These are phyloP conservation scores for Globodera rostochiensis DNA, from an alignment of 1,140 invertebrate genomes.

Conservation along the genomic window DNA sequence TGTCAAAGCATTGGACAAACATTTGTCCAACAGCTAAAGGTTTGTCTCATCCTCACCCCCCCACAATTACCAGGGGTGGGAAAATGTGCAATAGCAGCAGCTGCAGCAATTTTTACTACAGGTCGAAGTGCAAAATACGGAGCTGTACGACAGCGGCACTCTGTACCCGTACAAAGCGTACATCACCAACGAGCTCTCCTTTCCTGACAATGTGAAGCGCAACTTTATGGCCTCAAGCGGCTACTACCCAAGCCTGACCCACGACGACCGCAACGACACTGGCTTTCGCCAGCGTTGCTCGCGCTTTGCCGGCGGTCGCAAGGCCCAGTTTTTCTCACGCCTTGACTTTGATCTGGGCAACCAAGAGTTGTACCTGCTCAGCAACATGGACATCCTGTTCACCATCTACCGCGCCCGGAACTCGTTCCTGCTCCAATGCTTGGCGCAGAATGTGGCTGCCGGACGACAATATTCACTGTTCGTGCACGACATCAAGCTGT, in stretches of 20 bases:
- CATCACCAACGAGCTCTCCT: slow-evolving; percentile 34
- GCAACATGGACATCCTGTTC: slow-evolving; percentile 31
- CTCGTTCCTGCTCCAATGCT: slow-evolving; percentile 18
- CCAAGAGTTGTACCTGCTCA: slow-evolving; percentile 36
- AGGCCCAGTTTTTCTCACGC: slow-evolving; percentile 30
- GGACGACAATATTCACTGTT: not conserved
- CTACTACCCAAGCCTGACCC: slow-evolving; percentile 27
- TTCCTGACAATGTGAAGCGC: slow-evolving; percentile 9
- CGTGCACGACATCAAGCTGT: slow-evolving; percentile 29
- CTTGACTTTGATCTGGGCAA: slow-evolving; percentile 44
- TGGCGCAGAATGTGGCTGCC: not conserved
- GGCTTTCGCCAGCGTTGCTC: slow-evolving; percentile 19
- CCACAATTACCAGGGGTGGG: not conserved
- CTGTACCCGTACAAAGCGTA: slow-evolving; percentile 36
- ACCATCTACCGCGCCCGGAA: not conserved
- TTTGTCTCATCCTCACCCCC: not conserved
- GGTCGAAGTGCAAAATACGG: slow-evolving; percentile 12
- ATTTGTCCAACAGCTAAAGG: slow-evolving; percentile 45
- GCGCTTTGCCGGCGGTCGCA: slow-evolving; percentile 9
- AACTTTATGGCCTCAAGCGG: slow-evolving; percentile 28
- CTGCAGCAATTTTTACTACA: not conserved
- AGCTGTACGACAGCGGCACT: slow-evolving; percentile 38
- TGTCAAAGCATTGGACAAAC: slow-evolving; percentile 39
- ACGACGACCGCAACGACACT: slow-evolving; percentile 19
- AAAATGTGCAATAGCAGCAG: not conserved